These are phyloP conservation scores for Zygothrica quintamaculata DNA, from an alignment of 2,888 invertebrate genomes.

Conservation along the genomic window DNA sequence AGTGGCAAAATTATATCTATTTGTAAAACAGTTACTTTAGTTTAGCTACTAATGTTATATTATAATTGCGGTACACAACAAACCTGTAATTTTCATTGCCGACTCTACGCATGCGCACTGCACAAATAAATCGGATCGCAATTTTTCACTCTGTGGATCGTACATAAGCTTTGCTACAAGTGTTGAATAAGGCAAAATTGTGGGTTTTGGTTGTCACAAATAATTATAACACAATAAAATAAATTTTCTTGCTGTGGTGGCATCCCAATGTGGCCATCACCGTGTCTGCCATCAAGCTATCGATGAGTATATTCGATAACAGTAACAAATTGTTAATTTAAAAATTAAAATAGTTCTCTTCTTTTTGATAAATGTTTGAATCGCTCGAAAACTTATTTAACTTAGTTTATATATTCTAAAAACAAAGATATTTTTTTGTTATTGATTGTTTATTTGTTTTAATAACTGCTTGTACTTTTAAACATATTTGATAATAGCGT, in stretches of 20 bases:
- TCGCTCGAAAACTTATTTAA: too few species aligned
- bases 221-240: slow-evolving; percentile 20
- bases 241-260: slow-evolving; percentile 7
- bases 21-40: too few species aligned
- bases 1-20: slow-evolving; percentile 9
- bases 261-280: slow-evolving; percentile 5
- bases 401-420: too few species aligned
- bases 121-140: slow-evolving; percentile 47
- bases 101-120: slow-evolving; percentile 55
- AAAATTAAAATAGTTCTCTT: too few species aligned
- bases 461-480: too few species aligned
- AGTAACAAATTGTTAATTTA: too few species aligned
- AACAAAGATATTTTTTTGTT: too few species aligned
- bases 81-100: slow-evolving; percentile 60
- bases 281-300: not conserved
- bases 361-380: too few species aligned
- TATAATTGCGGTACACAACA: too few species aligned
- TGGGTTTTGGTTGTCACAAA: slow-evolving; percentile 28
- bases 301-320: too few species aligned
- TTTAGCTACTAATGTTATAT: too few species aligned
- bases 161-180: slow-evolving; percentile 44
- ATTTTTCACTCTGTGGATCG: slow-evolving; percentile 55
- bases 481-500: not conserved
- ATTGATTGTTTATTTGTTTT: slow-evolving; percentile 5
- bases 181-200: slow-evolving; percentile 27